Evolutionary conservation across 2,888 invertebrate genomes (phyloP).

Genomic region (Schrankia costaestrigalis): DNA sequence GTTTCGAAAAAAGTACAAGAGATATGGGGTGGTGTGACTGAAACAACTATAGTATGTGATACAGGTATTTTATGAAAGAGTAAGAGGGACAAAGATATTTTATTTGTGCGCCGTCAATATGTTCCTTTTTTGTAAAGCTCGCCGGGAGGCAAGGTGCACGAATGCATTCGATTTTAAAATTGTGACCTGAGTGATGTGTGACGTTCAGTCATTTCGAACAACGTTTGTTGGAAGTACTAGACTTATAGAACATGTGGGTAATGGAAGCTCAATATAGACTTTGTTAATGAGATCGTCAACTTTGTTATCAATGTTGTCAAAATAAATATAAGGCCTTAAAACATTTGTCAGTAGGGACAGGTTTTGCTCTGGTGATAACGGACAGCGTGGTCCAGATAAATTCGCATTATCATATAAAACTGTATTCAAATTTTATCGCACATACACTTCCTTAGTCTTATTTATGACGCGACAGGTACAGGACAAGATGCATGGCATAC

Average conservation of each 20-base stretch:
- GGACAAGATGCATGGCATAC: background rate
- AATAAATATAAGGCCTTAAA: too few species aligned
- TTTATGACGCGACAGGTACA: background rate
- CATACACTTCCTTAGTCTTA: background rate
- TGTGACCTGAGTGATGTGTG: slow-evolving; percentile 70
- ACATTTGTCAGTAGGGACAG: too few species aligned
- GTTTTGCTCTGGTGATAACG: too few species aligned
- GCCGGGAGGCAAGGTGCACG: slow-evolving; percentile 75
- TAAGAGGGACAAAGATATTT: slow-evolving; percentile 40
- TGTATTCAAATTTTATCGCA: too few species aligned
- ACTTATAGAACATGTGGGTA: background rate
- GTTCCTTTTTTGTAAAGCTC: slow-evolving; percentile 70
- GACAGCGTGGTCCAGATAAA: too few species aligned
- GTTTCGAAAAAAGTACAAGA: slow-evolving; percentile 70
- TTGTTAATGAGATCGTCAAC: too few species aligned
- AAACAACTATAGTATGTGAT: slow-evolving; percentile 33
- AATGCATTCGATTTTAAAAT: slow-evolving; percentile 66
- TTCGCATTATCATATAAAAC: too few species aligned
- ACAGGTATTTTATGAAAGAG: slow-evolving; percentile 21
- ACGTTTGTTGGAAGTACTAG: slow-evolving; percentile 15
- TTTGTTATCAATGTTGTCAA: too few species aligned
- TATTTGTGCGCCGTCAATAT: slow-evolving; percentile 51
- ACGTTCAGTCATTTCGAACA: slow-evolving; percentile 41
- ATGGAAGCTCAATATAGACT: too few species aligned
- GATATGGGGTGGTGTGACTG: slow-evolving; percentile 52